A percentile compares a stretch with the other conserved stretches of the same genome.
phyloP scores from a whole-genome alignment of 2,113 vertebrate genomes.

The Podocnemis expansa region DNA sequence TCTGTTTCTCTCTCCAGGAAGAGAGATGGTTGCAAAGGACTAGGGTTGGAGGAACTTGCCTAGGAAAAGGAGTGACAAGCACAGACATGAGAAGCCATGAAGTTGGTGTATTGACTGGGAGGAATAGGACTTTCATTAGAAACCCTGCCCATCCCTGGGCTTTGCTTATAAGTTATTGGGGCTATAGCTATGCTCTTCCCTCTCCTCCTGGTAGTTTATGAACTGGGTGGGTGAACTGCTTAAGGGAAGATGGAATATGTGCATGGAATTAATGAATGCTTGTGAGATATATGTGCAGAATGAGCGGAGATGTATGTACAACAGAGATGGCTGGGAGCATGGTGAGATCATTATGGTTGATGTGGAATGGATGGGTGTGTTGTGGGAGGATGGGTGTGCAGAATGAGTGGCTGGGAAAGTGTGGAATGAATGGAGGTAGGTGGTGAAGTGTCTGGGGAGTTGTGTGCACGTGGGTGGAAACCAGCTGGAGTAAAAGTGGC shows the following conservation, averaged over 20 bases:
- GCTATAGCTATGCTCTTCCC: background rate
- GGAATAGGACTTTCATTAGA: background rate
- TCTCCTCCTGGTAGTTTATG: background rate
- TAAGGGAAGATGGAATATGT: background rate
- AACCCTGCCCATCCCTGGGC: background rate
- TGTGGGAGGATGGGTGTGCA: background rate
- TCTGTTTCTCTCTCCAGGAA: background rate
- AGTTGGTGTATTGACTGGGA: background rate
- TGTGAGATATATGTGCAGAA: background rate
- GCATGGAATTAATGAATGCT: background rate
- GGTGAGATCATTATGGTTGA: background rate
- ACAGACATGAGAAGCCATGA: background rate
- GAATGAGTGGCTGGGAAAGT: background rate
- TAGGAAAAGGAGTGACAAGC: background rate
- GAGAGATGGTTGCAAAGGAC: background rate
- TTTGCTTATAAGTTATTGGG: background rate
- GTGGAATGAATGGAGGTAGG: background rate
- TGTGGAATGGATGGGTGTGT: background rate
- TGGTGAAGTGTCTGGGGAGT: background rate
- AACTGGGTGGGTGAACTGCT: background rate
- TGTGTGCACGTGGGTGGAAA: background rate
- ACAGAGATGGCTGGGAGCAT: background rate
- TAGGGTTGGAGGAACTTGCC: background rate
- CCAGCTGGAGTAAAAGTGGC: background rate
- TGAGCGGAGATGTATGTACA: background rate